Base-by-base conservation (phyloP, 2,113 vertebrate species). In the Sinocyclocheilus rhinocerous region DNA sequence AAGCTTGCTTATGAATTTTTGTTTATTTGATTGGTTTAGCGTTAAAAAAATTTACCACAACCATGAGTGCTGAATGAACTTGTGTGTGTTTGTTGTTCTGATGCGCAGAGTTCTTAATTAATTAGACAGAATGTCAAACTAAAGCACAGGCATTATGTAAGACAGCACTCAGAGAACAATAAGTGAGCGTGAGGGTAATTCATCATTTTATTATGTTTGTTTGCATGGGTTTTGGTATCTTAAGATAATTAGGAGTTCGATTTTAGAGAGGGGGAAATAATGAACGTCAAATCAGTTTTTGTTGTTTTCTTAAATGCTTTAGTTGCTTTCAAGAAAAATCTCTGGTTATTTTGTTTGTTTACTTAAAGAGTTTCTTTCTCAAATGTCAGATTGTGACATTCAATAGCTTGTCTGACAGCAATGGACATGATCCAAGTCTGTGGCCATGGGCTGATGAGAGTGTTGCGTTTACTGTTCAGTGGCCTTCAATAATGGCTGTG, bases 101-200 rank as follows among this genome's bases (percentile, higher is more conserved):
- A 61, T 22, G n/a, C 3, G 6, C 48, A 50, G 24, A 16, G 36
- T n/a, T 72, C 15, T 61, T 59, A 73, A 57, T 72, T 42, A 39
- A 78, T 57, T 84, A 76, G 24, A 55, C 15, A 5, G 59, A 67
- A 50, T 45, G 16, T 22, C 63, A 33, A 6, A 50, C 29, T 24
- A 52, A 65, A 70, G 13, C 42, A 69, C 84, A 33, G 77, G 22
- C 50, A 80, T 89, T 89, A 87, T 78, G 80, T 87, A 86, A 90
- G 78, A 76, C 75, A 59, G 45, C 52, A 61, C 70, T 86, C 61
- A 20, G 20, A 79, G 48, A 75, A 63, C 20, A 63, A 63, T 57
- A 45, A 75, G 20, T 48, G 70, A 63, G 16, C 55, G 2, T 59
- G 20, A 59, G 61, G 63, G 42, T 61, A 70, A 82, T 52, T 78